Base-by-base conservation (phyloP, 2,797 vertebrate genomes). In the Ara ararauna region DNA sequence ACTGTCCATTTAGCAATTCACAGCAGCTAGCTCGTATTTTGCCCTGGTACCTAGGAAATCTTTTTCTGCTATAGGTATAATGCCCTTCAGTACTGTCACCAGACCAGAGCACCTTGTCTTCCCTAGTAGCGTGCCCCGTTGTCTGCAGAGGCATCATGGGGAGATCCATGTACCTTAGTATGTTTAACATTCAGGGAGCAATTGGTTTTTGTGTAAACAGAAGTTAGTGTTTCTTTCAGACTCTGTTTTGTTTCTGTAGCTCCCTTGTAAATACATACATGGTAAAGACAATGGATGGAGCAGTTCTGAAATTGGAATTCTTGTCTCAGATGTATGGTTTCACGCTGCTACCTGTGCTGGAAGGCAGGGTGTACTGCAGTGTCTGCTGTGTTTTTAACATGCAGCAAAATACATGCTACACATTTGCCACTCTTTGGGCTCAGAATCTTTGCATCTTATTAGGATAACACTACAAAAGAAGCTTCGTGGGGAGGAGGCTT, bases 401-500 rank as follows among this genome's bases (percentile, higher is more conserved):
- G 65, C 74, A 87, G 56, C 45, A 89, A 94, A 95, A 91, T 48
- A 71, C 61, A 8, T 50, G 45, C 88, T 85, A 79, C 56, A 90
- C 3, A 77, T 80, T 42, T 77, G 24, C 65, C 48, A 42, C 42
- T 90, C 47, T 79, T 50, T 56, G 32, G 61, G 30, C 74, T 94
- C 42, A 36, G 62, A 85, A 60, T 93, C 53, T 94, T 93, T 94
- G 90, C 86, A 93, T 96, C 74, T 94, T 87, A 91, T 94, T 97
- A 95, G 42, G 22, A 32, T 77, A 74, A 64, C 13, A 14, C 82
- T 87, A 91, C 71, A 97, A 96, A 97, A 95, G 93, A 91, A 90
- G 30, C 88, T 94, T 91, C 11, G 0, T 68, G 61, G 94, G 87
- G 93, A 95, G 65, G 89, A 89, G 53, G 70, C 77, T 75, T 53